Evolutionary conservation across 2,797 vertebrate genomes (phyloP).

Genomic region (Passerculus sandwichensis): DNA sequence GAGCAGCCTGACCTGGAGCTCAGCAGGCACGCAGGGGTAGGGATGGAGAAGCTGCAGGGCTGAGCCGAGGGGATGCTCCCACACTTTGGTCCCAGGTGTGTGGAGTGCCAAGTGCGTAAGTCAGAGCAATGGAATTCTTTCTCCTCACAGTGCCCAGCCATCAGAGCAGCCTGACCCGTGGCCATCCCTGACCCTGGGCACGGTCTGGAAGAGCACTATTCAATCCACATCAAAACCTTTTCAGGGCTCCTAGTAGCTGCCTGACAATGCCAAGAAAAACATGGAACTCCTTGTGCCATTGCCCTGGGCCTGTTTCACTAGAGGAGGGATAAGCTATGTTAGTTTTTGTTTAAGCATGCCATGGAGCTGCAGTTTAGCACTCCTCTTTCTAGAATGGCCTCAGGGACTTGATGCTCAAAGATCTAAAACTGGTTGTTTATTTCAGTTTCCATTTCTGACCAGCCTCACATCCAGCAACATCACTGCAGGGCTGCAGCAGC

Average conservation of each 20-base stretch:
- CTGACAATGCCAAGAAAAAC: neutral
- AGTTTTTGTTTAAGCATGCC: neutral
- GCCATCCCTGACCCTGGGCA: neutral
- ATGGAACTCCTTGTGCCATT: neutral
- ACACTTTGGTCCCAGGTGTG: fast-evolving
- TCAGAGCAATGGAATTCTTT: neutral
- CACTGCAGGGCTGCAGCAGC: neutral
- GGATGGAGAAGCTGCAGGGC: neutral
- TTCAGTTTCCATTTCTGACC: neutral
- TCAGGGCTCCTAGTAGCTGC: neutral
- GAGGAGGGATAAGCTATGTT: neutral
- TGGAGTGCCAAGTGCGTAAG: neutral
- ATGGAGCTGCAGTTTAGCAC: neutral
- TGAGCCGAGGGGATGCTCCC: neutral
- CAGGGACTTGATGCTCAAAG: neutral
- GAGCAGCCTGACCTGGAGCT: neutral
- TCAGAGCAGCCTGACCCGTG: neutral
- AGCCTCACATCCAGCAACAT: neutral
- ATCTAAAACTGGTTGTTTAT: neutral
- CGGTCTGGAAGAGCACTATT: neutral
- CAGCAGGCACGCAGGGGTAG: fast-evolving
- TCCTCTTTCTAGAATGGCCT: neutral
- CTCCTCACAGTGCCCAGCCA: neutral
- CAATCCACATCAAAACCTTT: neutral
- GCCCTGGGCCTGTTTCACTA: neutral